Evolutionary conservation across 2,113 vertebrate genomes (phyloP), one percentile per base, ranked within the genome.

Genomic region (Melierax canorus): DNA sequence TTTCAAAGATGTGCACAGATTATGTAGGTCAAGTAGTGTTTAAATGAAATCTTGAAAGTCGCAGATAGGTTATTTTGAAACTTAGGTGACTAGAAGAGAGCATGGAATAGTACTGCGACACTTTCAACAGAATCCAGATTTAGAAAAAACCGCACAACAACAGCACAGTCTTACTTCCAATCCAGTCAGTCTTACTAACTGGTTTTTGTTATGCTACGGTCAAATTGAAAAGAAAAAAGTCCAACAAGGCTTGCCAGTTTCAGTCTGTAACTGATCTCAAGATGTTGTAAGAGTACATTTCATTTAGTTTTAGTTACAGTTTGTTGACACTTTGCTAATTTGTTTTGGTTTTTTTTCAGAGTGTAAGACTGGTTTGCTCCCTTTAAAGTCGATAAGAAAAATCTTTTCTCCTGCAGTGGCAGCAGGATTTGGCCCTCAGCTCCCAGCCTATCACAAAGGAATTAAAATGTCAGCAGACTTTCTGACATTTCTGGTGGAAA

Each of bases 391-490:
- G 4, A 68, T 20, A 79, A 63, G 58, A 91, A 95, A 95, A 95
- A 64, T 62, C 26, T 83, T 93, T 88, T 67, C 7, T 8, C 60
- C 56, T 72, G 48, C 63, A 95, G 59, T 63, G 77, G 91, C 69
- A 90, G 86, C 27, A 73, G 72, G 48, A 91, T 91, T 94, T 90
- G 90, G 83, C 79, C 94, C 79, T 92, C 76, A 76, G 48, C 73
- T 90, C 62, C 48, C 62, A 92, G 89, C 38, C 92, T 97, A 97
- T 97, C 97, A 96, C 81, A 92, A 97, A 97, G 96, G 97, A 98
- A 98, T 98, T 98, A 98, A 98, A 97, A 98, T 97, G 98, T 98
- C 98, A 98, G 94, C 95, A 98, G 97, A 94, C 95, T 96, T 97
- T 97, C 96, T 97, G 96, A 98, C 96, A 98, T 98, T 98, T 98